Conservation (phyloP, 2,888 invertebrate genomes). For the Lithosia quadra region DNA sequence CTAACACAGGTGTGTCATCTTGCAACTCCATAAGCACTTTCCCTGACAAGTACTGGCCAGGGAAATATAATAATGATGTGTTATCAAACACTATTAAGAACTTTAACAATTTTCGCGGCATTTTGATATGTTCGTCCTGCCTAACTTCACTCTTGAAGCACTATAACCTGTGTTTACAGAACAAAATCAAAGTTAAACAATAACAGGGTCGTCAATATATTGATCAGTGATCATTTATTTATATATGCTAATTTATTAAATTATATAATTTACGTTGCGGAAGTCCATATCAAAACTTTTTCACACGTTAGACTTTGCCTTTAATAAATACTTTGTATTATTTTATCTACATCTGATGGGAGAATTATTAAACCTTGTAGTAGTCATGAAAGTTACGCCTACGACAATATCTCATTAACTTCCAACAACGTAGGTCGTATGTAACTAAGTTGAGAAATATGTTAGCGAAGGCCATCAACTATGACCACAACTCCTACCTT, state of each 20-base stretch:
- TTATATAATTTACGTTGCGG: slow-evolving; percentile 45
- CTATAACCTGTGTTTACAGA: slow-evolving; percentile 17
- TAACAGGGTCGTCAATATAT: background rate
- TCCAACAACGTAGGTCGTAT: slow-evolving; percentile 71
- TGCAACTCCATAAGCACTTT: slow-evolving; percentile 96
- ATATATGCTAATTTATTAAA: slow-evolving; percentile 42
- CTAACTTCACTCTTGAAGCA: slow-evolving; percentile 26
- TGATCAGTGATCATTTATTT: slow-evolving; percentile 33
- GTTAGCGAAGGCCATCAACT: slow-evolving; percentile 80
- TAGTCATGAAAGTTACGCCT: slow-evolving; percentile 70
- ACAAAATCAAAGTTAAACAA: background rate
- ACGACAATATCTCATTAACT: slow-evolving; percentile 66
- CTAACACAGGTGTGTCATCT: slow-evolving; percentile 96
- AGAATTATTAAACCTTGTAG: slow-evolving; percentile 60
- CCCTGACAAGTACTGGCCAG: slow-evolving; percentile 97
- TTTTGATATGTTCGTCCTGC: slow-evolving; percentile 65
- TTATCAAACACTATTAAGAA: slow-evolving; percentile 98
- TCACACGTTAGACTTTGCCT: background rate
- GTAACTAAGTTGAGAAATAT: slow-evolving; percentile 78
- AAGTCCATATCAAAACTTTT: slow-evolving; percentile 29
- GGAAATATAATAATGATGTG: slow-evolving; percentile 96
- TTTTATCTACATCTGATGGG: slow-evolving; percentile 30
- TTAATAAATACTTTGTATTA: slow-evolving; percentile 25
- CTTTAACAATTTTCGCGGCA: slow-evolving; percentile 96
- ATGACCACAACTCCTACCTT: slow-evolving; percentile 62